A percentile compares a stretch with the other conserved stretches of the same genome.
These are phyloP conservation scores for Sinocyclocheilus maitianheensis DNA, from an alignment of 2,113 vertebrate genomes.

Conservation along the genomic window DNA sequence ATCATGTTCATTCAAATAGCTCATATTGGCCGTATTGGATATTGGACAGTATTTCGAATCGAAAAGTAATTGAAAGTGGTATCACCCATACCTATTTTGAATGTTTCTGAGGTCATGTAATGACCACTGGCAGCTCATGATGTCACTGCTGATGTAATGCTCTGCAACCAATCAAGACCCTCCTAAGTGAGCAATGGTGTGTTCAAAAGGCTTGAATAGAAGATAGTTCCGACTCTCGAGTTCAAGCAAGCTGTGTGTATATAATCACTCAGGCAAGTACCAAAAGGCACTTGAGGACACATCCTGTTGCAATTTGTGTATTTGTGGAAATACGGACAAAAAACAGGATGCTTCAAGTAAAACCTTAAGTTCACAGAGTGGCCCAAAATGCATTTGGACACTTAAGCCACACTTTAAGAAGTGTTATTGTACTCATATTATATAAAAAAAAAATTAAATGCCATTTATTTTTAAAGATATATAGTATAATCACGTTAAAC, in stretches of 20 bases:
- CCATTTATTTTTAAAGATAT: neutral
- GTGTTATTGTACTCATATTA: neutral
- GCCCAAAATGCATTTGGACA: neutral
- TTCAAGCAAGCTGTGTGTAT: neutral
- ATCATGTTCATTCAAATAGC: neutral
- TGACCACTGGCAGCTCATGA: conserved; percentile 1
- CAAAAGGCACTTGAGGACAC: neutral
- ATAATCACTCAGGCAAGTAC: neutral
- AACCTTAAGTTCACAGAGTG: neutral
- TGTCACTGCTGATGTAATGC: neutral
- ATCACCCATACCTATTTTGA: neutral
- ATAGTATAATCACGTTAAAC: neutral
- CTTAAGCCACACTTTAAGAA: neutral
- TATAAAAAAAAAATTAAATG: neutral
- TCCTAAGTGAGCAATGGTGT: neutral
- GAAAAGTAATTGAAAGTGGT: neutral
- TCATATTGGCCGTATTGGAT: neutral
- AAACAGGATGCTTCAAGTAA: neutral
- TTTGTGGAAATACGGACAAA: neutral
- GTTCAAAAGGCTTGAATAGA: neutral
- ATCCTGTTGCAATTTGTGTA: conserved; percentile 4
- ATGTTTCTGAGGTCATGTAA: neutral
- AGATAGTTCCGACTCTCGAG: neutral
- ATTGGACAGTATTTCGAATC: neutral
- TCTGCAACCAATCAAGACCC: conserved; percentile 16